Evolutionary conservation across 2,888 invertebrate species (phyloP), one percentile per base, ranked within the genome.

Genomic region (Cephonodes hylas): DNA sequence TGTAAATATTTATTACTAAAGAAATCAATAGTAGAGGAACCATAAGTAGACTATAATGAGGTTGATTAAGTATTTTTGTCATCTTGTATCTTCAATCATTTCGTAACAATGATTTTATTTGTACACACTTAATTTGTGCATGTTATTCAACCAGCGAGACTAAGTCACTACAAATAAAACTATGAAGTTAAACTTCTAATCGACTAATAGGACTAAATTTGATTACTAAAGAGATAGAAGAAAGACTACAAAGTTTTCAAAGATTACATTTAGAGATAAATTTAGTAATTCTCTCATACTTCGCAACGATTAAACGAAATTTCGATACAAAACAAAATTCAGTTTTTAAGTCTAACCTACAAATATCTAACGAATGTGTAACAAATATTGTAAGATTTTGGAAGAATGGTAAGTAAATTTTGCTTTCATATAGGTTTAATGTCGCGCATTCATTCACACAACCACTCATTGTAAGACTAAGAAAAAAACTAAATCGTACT

Each of bases 401-500:
- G n/a, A n/a, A n/a, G n/a, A n/a, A n/a, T n/a, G n/a, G n/a, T n/a
- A n/a, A 13, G 3, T n/a, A 38, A n/a, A 38, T 31, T 31, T 31
- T 8, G 31, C n/a, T n/a, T n/a, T n/a, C n/a, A n/a, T n/a, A n/a
- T n/a, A 42, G n/a, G 15, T 34, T 46, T n/a, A 22, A 59, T 27
- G 22, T 66, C 67, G 64, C 59, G 65, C 62, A 60, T 59, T 64
- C 69, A 63, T 66, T 57, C 62, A 62, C 15, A 3, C 48, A 59
- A 58, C 64, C 53, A 67, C 25, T 69, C 80, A 79, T 64, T 79
- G 76, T 75, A 83, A 66, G 69, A 82, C 66, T 67, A 86, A 70
- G 64, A 83, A 75, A 77, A 89, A 66, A 59, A 86, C 71, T 72
- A 75, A 80, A 69, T 80, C 81, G 63, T 73, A 72, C 59, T 84